Percentiles rank a stretch among this genome's conserved stretches.
phyloP scores from a whole-genome alignment of 2,888 invertebrate species.

The Ectemnius cavifrons region DNA sequence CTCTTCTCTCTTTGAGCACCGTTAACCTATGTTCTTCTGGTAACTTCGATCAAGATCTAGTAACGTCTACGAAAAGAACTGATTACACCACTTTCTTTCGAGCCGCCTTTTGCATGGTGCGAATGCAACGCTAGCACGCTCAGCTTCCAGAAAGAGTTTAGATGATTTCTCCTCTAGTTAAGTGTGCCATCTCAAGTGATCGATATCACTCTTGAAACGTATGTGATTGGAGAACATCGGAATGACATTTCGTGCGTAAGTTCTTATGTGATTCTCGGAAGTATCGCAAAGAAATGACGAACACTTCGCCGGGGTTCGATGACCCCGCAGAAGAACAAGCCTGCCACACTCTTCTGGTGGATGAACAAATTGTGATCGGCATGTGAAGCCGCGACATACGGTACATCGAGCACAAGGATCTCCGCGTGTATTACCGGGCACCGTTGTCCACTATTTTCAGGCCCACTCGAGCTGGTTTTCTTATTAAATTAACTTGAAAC shows the following conservation, averaged over 20 bases:
- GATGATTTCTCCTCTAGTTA: neutral
- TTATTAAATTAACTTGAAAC: constrained; percentile 47
- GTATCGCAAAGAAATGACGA: neutral
- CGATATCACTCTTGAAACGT: no score
- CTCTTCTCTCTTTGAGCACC: neutral
- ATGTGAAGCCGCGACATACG: constrained; percentile 11
- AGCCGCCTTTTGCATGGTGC: no score
- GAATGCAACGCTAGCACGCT: neutral
- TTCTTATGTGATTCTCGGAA: no score
- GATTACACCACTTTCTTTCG: no score
- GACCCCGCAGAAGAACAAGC: neutral
- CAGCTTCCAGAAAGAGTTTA: neutral
- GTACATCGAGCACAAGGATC: constrained; percentile 8
- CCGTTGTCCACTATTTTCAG: constrained; percentile 35
- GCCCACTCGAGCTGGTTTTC: constrained; percentile 41
- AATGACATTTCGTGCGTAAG: no score
- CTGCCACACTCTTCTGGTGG: neutral
- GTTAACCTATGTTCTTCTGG: constrained; percentile 13
- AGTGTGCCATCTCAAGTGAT: no score
- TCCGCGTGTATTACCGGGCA: neutral
- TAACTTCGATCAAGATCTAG: neutral
- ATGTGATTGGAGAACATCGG: no score
- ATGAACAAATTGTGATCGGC: constrained; percentile 35
- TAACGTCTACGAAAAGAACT: no score
- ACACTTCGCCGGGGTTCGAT: neutral